These are phyloP conservation scores for Phrynosoma blainvillii DNA, from an alignment of 2,113 vertebrate genomes.

Conservation along the genomic window DNA sequence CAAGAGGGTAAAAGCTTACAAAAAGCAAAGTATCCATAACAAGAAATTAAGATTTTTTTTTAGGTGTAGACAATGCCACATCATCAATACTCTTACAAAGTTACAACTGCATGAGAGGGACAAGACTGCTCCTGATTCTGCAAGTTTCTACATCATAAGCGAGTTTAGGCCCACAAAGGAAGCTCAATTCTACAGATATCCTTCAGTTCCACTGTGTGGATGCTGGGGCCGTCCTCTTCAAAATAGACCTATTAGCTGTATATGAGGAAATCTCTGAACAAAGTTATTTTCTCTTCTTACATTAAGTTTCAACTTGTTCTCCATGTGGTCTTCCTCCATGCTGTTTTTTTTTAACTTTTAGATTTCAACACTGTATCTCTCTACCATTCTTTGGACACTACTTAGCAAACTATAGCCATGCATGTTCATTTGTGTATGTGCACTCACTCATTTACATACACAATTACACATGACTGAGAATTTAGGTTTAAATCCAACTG, in stretches of 20 bases:
- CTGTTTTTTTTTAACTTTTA: background rate
- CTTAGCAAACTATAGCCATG: background rate
- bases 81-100: too few species aligned
- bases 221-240: background rate
- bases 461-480: too few species aligned
- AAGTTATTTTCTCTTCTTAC: background rate
- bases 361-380: background rate
- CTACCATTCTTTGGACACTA: background rate
- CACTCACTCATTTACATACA: too few species aligned
- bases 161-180: background rate
- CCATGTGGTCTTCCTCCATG: background rate
- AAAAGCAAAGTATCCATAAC: too few species aligned
- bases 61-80: too few species aligned
- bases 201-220: background rate
- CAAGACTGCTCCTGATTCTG: background rate
- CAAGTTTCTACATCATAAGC: background rate
- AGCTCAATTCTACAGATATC: background rate
- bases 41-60: too few species aligned
- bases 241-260: background rate
- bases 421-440: too few species aligned
- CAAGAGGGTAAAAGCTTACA: too few species aligned
- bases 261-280: background rate
- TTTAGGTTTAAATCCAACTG: too few species aligned
- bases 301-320: background rate
- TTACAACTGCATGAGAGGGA: background rate